Conservation (phyloP, 2,113 vertebrate species). For the Butastur rufipennis region DNA sequence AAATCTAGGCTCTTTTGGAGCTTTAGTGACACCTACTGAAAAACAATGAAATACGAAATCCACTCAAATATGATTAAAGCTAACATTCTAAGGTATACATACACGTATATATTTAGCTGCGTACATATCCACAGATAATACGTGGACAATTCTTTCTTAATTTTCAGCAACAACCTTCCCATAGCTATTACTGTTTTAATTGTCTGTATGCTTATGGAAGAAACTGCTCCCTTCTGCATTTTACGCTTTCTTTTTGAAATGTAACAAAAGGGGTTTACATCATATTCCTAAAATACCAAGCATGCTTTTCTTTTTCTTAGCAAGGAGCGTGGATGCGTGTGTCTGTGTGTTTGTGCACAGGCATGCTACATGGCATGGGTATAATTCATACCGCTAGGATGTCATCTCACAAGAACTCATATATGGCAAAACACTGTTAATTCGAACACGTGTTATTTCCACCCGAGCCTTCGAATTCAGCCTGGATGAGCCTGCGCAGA, state of each 20-base stretch:
- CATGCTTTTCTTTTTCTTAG: neutral
- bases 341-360: no score
- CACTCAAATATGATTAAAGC: neutral
- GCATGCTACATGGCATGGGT: fast-evolving
- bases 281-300: neutral
- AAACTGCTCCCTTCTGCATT: neutral
- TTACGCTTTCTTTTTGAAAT: neutral
- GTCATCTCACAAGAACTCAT: fast-evolving
- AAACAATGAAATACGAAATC: neutral
- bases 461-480: fast-evolving
- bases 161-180: neutral
- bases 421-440: fast-evolving
- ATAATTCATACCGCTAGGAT: neutral
- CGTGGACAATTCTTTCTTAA: neutral
- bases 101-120: neutral
- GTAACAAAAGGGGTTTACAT: neutral
- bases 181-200: neutral
- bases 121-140: neutral
- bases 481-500: neutral
- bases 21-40: slow-evolving; percentile 56
- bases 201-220: neutral
- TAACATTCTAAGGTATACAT: neutral
- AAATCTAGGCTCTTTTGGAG: neutral
- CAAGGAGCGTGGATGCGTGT: fast-evolving
- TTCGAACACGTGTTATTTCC: fast-evolving